Evolutionary conservation across 2,113 vertebrate species (phyloP).

Genomic region (Cyprinodon tularosa): DNA sequence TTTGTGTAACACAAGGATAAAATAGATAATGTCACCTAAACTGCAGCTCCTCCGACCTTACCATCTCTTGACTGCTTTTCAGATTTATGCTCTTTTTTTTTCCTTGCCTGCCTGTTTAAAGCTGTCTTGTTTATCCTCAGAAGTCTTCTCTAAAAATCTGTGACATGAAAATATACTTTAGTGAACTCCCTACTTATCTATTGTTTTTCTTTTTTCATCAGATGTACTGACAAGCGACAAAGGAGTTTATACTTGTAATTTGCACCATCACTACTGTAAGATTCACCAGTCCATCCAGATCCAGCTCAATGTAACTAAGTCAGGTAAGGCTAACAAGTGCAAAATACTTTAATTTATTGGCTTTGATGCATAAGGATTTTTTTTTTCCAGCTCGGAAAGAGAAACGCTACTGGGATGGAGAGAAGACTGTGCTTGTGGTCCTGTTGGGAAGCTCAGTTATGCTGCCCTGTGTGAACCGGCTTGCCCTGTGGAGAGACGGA

Average conservation of each 20-base stretch:
- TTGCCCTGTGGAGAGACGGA: conserved; percentile 89
- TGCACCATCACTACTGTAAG: conserved; percentile 97
- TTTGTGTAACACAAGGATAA: too few species aligned
- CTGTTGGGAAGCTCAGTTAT: conserved; percentile 80
- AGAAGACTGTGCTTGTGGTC: conserved; percentile 86
- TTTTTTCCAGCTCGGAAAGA: conserved; percentile 76
- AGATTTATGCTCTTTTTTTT: too few species aligned
- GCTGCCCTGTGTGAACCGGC: conserved; percentile 88
- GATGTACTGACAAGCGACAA: conserved; percentile 80
- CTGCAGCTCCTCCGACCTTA: too few species aligned
- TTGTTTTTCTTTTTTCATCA: conserved; percentile 44
- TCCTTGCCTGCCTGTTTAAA: too few species aligned
- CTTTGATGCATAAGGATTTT: not conserved
- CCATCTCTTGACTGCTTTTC: too few species aligned
- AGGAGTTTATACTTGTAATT: conserved; percentile 91
- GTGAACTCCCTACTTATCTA: not conserved
- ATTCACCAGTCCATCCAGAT: conserved; percentile 87
- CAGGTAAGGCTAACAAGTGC: conserved; percentile 75
- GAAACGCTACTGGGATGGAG: conserved; percentile 86
- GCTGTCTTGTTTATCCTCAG: too few species aligned
- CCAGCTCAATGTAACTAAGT: conserved; percentile 85
- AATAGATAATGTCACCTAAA: too few species aligned
- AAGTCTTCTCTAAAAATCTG: too few species aligned
- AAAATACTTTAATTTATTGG: not conserved
- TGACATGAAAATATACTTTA: too few species aligned